These are phyloP conservation scores for Silurus aristotelis DNA, from an alignment of 2,797 vertebrate species.

Conservation along the genomic window DNA sequence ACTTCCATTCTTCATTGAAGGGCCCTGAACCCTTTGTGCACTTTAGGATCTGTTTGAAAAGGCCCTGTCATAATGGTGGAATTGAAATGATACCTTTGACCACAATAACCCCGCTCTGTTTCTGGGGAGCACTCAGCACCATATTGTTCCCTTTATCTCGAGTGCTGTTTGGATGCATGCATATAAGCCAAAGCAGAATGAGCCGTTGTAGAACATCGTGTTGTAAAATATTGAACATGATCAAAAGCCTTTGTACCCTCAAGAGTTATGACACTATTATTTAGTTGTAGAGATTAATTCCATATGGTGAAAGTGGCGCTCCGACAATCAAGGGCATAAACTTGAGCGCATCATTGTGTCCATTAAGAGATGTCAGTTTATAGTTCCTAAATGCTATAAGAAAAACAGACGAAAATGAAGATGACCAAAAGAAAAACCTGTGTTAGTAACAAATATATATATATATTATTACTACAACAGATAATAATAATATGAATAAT, in stretches of 20 bases:
- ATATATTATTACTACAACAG: neutral
- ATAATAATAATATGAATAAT: neutral
- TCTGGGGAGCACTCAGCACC: constrained; percentile 77
- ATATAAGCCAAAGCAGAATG: constrained; percentile 74
- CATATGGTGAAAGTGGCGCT: constrained; percentile 45
- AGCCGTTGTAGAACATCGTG: constrained; percentile 75
- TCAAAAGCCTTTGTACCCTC: constrained; percentile 69
- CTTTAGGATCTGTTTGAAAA: constrained; percentile 77
- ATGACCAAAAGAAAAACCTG: neutral
- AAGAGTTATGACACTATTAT: constrained; percentile 56
- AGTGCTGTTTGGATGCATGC: constrained; percentile 77
- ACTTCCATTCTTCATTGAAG: constrained; percentile 87
- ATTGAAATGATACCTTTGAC: constrained; percentile 77
- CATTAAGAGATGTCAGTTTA: constrained; percentile 27
- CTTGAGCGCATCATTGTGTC: constrained; percentile 21
- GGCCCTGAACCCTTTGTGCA: constrained; percentile 77
- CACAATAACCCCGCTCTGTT: constrained; percentile 78
- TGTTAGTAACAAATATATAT: neutral
- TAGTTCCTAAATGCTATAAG: neutral
- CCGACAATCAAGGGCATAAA: constrained; percentile 25
- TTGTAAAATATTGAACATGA: constrained; percentile 78
- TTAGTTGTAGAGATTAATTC: constrained; percentile 44
- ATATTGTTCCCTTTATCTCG: constrained; percentile 77
- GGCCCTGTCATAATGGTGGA: constrained; percentile 79
- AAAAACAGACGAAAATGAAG: neutral